A percentile compares a stretch with the other conserved stretches of the same genome.
Conservation (phyloP, 2,797 vertebrate genomes). For the Acipenser oxyrinchus region DNA sequence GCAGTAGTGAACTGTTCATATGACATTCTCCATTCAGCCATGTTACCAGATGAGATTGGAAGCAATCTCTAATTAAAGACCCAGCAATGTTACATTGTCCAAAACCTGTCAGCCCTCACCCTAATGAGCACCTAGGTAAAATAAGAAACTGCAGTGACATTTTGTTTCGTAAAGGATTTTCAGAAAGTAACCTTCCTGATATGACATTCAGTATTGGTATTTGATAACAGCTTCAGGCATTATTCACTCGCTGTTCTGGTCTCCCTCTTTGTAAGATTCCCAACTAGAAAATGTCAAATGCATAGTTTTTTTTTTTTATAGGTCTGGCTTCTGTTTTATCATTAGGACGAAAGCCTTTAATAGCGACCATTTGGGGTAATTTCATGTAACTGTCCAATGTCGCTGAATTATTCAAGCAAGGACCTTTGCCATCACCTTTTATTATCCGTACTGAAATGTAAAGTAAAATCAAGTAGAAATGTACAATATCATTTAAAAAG, state of each 20-base stretch:
- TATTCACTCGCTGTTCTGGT: constrained; percentile 10
- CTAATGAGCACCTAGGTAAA: constrained; percentile 39
- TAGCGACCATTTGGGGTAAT: neutral
- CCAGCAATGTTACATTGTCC: constrained; percentile 47
- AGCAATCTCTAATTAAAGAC: constrained; percentile 35
- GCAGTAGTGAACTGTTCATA: neutral
- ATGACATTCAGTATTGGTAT: constrained; percentile 28
- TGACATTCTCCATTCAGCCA: neutral
- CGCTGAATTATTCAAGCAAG: constrained; percentile 1
- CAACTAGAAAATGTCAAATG: constrained; percentile 33
- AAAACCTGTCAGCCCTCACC: constrained; percentile 33
- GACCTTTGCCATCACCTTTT: neutral
- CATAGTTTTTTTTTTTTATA: constrained; percentile 15
- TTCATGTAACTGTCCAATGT: neutral
- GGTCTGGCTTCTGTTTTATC: neutral
- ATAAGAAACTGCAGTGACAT: constrained; percentile 45
- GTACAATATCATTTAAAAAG: constrained; percentile 38
- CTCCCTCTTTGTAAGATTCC: constrained; percentile 14
- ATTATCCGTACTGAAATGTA: no score
- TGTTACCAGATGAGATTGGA: neutral
- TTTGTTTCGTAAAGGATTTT: constrained; percentile 37
- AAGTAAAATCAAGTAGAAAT: constrained; percentile 38
- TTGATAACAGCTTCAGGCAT: constrained; percentile 23
- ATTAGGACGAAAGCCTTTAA: neutral
- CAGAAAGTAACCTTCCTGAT: constrained; percentile 26